A percentile compares a stretch with the other conserved stretches of the same genome.
Evolutionary conservation across 2,797 vertebrate genomes (phyloP).

Genomic region (Protonibea diacanthus): DNA sequence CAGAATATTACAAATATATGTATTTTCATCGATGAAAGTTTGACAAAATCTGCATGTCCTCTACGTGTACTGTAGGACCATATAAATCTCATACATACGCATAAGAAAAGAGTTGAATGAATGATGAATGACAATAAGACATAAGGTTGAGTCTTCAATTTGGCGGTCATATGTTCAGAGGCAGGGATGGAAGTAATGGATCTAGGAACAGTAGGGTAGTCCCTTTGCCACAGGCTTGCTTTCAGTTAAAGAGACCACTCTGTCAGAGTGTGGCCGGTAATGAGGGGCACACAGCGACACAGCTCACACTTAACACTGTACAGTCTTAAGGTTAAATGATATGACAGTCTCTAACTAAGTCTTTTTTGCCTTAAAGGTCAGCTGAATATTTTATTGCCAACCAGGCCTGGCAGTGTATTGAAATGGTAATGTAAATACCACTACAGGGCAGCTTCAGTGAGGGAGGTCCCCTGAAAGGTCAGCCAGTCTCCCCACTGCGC

Average conservation of each 20-base stretch:
- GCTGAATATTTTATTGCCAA: constrained; percentile 86
- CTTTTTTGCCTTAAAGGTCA: constrained; percentile 87
- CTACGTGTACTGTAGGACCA: neutral
- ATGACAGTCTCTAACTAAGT: constrained; percentile 86
- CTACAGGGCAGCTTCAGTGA: constrained; percentile 83
- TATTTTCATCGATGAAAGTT: neutral
- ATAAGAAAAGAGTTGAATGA: constrained; percentile 23
- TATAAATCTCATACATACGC: constrained; percentile 26
- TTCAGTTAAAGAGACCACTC: constrained; percentile 72
- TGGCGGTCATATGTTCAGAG: constrained; percentile 58
- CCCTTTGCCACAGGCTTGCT: constrained; percentile 70
- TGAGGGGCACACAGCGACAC: constrained; percentile 79
- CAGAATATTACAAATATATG: neutral
- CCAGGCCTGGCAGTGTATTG: constrained; percentile 82
- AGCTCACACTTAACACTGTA: constrained; percentile 71
- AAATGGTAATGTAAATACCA: constrained; percentile 88
- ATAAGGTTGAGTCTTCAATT: constrained; percentile 71
- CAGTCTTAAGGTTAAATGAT: constrained; percentile 87
- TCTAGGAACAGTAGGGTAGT: constrained; percentile 63
- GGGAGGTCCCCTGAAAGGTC: constrained; percentile 83
- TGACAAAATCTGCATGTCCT: constrained; percentile 3
- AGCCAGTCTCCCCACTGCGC: constrained; percentile 63
- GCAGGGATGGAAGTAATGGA: constrained; percentile 60
- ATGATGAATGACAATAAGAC: constrained; percentile 67
- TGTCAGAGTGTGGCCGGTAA: constrained; percentile 80